Evolutionary conservation across 2,113 vertebrate genomes (phyloP), one percentile per base, ranked within the genome.

Genomic region (Dipodomys spectabilis): DNA sequence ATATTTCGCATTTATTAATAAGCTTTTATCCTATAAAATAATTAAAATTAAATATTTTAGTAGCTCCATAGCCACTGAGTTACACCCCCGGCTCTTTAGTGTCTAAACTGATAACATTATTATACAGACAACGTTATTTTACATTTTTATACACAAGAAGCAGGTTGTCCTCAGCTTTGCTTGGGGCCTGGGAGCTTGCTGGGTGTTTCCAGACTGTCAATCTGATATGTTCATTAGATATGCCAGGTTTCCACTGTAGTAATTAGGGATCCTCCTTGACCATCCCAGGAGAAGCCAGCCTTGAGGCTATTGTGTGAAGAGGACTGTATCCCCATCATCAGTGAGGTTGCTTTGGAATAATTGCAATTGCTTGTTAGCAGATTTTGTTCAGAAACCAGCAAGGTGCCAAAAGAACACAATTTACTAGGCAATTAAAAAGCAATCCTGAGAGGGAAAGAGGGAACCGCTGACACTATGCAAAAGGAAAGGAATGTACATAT

Each of bases 391-490:
- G 60, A 91, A 96, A 27, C 64, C 28, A 86, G 45, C 49, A 53
- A 53, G 45, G 35, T 62, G 44, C 49, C 39, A n/a, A 89, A 78
- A 78, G 87, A 82, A 88, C 62, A 71, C 87, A 96, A 82, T 96
- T 95, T 95, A 74, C 86, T 95, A 81, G 78, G 93, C 81, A 95
- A 93, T 95, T 95, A 67, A 91, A 91, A 95, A 86, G 49, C 49
- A 53, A 53, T 53, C 49, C 39, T 39, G 39, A 39, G 39, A 39
- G 39, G 39, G 39, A 39, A 39, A 39, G 39, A 39, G 39, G 39
- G 39, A 39, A 39, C 39, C 5, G 6, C 39, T 39, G 39, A 39
- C 39, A 39, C 39, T 39, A 39, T 39, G 39, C 39, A 5, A 39
- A 39, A 39, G 39, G 39, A 39, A 39, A 39, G 39, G 39, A 39